Base-by-base conservation (phyloP, 2,797 vertebrate species). In the Lagocephalus sceleratus region DNA sequence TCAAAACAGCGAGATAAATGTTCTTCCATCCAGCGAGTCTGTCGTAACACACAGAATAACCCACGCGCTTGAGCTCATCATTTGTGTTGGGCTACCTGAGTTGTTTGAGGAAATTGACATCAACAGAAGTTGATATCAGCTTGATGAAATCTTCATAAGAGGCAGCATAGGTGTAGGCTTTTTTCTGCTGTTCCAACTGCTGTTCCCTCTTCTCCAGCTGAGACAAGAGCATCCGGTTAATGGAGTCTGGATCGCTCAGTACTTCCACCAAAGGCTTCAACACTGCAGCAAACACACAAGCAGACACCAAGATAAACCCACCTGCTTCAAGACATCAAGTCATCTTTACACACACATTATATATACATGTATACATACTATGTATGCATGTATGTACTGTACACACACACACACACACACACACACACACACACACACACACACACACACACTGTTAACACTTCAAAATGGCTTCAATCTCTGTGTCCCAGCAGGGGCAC, bases 121-220 rank as follows among this genome's bases (percentile, higher is more conserved):
- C 95, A 0, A 94, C 87, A 74, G 91, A 97, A 87, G 92, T 93
- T 80, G 91, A 95, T 85, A 99, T 99, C 59, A 99, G 94, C 78
- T 98, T 99, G 90, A 99, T 93, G 84, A 99, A 99, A 75, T 98
- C 96, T 83, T 99, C 97, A 14, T 98, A 98, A 57, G 96, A 98
- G 74, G 96, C 94, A 55, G 97, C 94, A 21, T 99, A 98, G 46
- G 95, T 96, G 87, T 99, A 99, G 63, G 94, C 93, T 86, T 96
- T 94, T 87, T 95, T 97, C 87, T 98, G 97, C 75, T 94, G 96
- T 60, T 96, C 94, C 45, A 91, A 94, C 88, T 94, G 86, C 87
- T 95, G 95, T 76, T 98, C 96, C 69, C 97, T 86, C 85, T 93
- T 93, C 83, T 98, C 97, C 89, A 99, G 82, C 89, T 98, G 95